Percentiles rank a stretch among this genome's conserved stretches.
phyloP scores from a whole-genome alignment of 1,140 invertebrate species.

The Ostrea denselamellosa region DNA sequence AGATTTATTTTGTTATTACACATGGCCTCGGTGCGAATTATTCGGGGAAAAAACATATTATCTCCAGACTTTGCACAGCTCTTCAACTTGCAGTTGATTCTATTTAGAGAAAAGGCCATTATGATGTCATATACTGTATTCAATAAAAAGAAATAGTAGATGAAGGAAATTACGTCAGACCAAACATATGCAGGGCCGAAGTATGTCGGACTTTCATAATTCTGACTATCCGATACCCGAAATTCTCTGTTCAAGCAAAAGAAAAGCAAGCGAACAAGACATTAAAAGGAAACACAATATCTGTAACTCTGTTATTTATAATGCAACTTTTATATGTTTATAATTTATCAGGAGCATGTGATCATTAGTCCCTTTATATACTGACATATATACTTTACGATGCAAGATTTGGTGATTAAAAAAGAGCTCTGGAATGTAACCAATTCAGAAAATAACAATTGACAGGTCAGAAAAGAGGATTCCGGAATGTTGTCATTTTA shows the following conservation, averaged over 20 bases:
- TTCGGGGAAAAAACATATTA: no score
- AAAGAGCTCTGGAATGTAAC: not conserved
- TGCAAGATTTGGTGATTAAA: not conserved
- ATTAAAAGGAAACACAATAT: not conserved
- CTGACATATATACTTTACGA: not conserved
- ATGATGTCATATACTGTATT: not conserved
- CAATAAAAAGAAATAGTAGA: not conserved
- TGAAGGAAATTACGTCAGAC: not conserved
- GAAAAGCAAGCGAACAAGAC: not conserved
- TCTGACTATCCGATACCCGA: not conserved
- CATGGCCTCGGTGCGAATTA: no score
- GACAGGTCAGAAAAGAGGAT: not conserved
- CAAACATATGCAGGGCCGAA: not conserved
- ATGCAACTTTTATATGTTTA: not conserved
- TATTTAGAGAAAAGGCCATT: not conserved
- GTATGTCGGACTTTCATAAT: not conserved
- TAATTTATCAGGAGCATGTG: not conserved
- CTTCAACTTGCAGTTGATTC: no score
- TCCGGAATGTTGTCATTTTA: not conserved
- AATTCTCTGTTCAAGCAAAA: not conserved
- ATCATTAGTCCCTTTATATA: not conserved
- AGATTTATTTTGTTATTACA: no score
- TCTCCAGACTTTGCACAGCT: no score
- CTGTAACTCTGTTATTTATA: not conserved
- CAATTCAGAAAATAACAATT: not conserved